phyloP scores from a whole-genome alignment of 1,140 invertebrate genomes.

The Phymastichus coffea region DNA sequence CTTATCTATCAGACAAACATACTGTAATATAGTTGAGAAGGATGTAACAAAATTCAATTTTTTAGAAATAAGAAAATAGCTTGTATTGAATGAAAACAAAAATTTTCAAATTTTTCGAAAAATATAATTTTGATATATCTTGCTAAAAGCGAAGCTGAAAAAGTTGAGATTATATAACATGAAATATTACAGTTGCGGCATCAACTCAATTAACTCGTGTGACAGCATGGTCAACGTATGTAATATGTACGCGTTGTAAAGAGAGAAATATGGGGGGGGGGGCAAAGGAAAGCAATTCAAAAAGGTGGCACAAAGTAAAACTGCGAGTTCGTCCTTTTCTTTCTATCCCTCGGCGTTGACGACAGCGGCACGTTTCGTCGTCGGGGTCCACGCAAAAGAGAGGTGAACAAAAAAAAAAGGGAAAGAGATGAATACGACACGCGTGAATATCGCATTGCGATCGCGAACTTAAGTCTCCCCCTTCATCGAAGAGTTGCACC shows the following conservation, averaged over 20 bases:
- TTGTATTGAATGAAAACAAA: background rate
- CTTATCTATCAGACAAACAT: background rate
- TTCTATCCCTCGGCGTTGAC: background rate
- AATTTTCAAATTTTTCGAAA: too few species aligned
- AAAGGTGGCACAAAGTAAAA: slow-evolving; percentile 10
- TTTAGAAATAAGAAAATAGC: background rate
- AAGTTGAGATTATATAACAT: too few species aligned
- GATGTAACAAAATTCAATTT: background rate
- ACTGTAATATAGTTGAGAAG: background rate
- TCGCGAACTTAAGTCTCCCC: slow-evolving; percentile 4
- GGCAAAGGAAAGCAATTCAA: slow-evolving; percentile 24
- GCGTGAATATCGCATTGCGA: slow-evolving; percentile 18
- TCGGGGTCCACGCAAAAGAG: background rate
- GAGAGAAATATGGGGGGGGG: background rate
- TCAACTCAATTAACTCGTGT: slow-evolving; percentile 20
- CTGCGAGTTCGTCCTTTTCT: slow-evolving; percentile 20
- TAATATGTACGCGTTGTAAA: background rate
- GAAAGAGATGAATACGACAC: background rate
- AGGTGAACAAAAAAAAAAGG: background rate
- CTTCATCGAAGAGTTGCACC: background rate
- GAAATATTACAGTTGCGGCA: background rate
- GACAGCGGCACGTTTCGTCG: background rate
- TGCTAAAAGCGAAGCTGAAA: too few species aligned
- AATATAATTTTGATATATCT: too few species aligned
- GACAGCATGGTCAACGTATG: background rate